phyloP scores from a whole-genome alignment of 2,888 invertebrate species.

The Dasypolia templi region DNA sequence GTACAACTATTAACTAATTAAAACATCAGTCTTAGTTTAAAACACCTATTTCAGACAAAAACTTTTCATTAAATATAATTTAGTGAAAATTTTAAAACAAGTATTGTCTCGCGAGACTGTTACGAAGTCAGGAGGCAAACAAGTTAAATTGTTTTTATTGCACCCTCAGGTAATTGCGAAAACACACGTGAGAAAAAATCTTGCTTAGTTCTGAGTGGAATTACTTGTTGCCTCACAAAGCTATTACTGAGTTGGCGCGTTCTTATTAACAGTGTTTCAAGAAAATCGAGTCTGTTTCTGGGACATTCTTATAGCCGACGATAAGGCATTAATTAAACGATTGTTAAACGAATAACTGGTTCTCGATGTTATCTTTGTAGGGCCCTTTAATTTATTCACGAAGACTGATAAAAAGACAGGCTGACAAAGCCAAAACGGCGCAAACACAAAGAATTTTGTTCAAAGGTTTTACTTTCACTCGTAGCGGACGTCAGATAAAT shows the following conservation, averaged over 20 bases:
- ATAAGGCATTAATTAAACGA: constrained; percentile 36
- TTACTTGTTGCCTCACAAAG: constrained; percentile 56
- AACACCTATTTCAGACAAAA: constrained; percentile 32
- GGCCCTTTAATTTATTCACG: constrained; percentile 68
- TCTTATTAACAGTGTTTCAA: constrained; percentile 36
- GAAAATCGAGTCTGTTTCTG: constrained; percentile 22
- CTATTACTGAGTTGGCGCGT: constrained; percentile 28
- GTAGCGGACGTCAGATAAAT: constrained; percentile 77
- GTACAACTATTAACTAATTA: constrained; percentile 9
- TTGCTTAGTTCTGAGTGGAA: constrained; percentile 44
- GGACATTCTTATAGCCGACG: constrained; percentile 28
- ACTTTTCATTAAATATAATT: constrained; percentile 48
- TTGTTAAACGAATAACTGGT: constrained; percentile 42
- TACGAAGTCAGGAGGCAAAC: constrained; percentile 54
- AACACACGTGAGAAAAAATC: constrained; percentile 58
- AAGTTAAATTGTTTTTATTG: constrained; percentile 61
- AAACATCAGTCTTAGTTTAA: constrained; percentile 19
- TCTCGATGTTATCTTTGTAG: constrained; percentile 62
- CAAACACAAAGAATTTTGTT: constrained; percentile 70
- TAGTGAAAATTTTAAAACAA: constrained; percentile 47
- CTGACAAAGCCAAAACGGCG: constrained; percentile 64
- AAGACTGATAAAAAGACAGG: constrained; percentile 63
- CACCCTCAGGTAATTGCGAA: constrained; percentile 49
- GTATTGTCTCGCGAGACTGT: constrained; percentile 44
- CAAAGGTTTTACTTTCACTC: constrained; percentile 71